Conservation (phyloP, 1,140 invertebrate species). For the Cydia pomonella region DNA sequence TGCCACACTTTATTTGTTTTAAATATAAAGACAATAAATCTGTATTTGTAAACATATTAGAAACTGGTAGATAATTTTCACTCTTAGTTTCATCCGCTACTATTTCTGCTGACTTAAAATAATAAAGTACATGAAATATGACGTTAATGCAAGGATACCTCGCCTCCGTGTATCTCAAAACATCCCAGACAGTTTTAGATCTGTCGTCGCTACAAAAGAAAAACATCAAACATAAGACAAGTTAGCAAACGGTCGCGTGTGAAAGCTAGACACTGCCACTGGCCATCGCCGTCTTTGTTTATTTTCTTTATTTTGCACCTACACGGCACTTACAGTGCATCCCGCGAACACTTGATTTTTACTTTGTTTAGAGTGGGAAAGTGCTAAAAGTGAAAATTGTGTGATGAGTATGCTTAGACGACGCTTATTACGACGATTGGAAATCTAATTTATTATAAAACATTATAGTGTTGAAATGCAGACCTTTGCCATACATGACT, state of each 20-base stretch:
- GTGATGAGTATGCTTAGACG: not conserved
- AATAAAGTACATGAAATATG: not conserved
- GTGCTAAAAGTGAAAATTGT: conserved; percentile 16
- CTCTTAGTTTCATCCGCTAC: not conserved
- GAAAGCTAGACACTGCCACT: conserved; percentile 41
- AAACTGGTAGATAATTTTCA: too few species aligned
- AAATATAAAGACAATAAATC: too few species aligned
- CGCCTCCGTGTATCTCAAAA: conserved; percentile 8
- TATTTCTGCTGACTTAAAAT: not conserved
- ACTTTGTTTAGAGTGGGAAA: conserved; percentile 28
- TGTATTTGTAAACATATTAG: too few species aligned
- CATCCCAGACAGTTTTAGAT: conserved; percentile 15
- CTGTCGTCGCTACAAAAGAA: conserved; percentile 20
- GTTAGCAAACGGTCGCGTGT: conserved; percentile 43
- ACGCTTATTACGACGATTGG: not conserved
- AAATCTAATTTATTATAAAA: not conserved
- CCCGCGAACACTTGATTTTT: conserved; percentile 19
- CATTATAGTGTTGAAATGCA: too few species aligned
- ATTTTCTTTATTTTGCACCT: conserved; percentile 37
- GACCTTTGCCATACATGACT: too few species aligned
- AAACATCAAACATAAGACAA: conserved; percentile 35
- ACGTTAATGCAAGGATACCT: not conserved
- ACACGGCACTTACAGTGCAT: conserved; percentile 29
- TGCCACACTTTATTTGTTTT: too few species aligned
- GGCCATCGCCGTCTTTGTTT: conserved; percentile 44